phyloP scores from a whole-genome alignment of 1,140 invertebrate species.

The Macrocentrus cingulum region DNA sequence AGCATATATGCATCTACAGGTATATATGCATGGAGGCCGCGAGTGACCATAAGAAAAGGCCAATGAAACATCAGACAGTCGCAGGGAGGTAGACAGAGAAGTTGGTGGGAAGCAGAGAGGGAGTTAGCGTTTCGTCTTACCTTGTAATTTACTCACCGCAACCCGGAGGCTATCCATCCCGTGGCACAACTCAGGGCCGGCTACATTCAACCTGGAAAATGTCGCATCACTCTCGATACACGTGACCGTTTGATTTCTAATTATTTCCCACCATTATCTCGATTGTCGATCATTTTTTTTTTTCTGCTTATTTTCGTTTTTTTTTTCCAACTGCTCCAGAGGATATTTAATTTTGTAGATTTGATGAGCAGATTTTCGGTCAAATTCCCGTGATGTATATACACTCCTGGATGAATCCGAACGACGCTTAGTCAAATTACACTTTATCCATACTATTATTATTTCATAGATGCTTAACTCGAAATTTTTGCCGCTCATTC shows the following conservation, averaged over 20 bases:
- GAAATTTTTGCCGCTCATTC: constrained; percentile 44
- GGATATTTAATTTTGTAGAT: too few species aligned
- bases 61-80: background rate
- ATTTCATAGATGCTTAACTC: constrained; percentile 46
- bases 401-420: constrained; percentile 31
- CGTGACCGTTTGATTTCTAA: too few species aligned
- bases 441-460: constrained; percentile 55
- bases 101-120: constrained; percentile 33
- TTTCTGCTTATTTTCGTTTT: too few species aligned
- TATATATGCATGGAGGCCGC: too few species aligned
- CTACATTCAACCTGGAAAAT: constrained; percentile 5
- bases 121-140: constrained; percentile 50
- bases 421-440: constrained; percentile 56
- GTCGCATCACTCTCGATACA: background rate
- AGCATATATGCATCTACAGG: too few species aligned
- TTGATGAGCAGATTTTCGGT: background rate
- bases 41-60: too few species aligned
- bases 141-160: constrained; percentile 59
- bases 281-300: background rate
- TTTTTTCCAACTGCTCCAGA: too few species aligned
- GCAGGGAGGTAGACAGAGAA: background rate
- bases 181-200: constrained; percentile 51
- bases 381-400: background rate
- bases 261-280: too few species aligned
- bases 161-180: constrained; percentile 51